Evolutionary conservation across 2,797 vertebrate genomes (phyloP), one percentile per base, ranked within the genome.

Genomic region (Aythya fuligula): DNA sequence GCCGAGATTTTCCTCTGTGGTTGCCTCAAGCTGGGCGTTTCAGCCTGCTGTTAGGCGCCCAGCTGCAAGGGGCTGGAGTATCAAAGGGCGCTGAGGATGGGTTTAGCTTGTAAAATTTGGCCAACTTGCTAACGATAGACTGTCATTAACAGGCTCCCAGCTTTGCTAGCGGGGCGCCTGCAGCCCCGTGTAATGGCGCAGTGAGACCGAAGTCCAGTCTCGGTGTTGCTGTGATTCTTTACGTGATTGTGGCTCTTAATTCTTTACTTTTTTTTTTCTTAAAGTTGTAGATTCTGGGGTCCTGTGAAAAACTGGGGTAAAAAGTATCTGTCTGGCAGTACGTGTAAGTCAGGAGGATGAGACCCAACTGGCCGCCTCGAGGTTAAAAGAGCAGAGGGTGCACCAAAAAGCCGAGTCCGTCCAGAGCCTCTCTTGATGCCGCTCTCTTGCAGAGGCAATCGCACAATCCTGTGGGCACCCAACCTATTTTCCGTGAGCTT

Each of bases 401-500:
- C 47, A 65, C 9, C 0, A 0, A 65, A 38, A 88, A 53, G 34
- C 71, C 38, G 13, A 34, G 66, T 30, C 49, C 39, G 27, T n/a
- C 14, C 1, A 0, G 66, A 93, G 51, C 66, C 45, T 38, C 43
- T 53, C 39, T 47, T 0, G 0, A 6, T 47, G 71, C 72, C 0
- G 0, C 15, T 60, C n/a, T 73, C 53, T 49, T 73, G 8, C 0
- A 0, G 77, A 58, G 36, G 32, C 61, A 84, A 30, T 39, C 2
- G 6, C 1, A 9, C 4, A 1, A 10, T 28, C 45, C 80, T 43
- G 1, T 0, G 28, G 71, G 45, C 32, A 56, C 75, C 53, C 30
- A 20, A 0, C 6, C 58, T 56, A 41, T 0, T 5, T 20, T 14
- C 51, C 0, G 0, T 5, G 64, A 67, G n/a, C 2, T 0, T 58